Evolutionary conservation across 2,113 vertebrate species (phyloP).

Genomic region (Ammodytes dubius): DNA sequence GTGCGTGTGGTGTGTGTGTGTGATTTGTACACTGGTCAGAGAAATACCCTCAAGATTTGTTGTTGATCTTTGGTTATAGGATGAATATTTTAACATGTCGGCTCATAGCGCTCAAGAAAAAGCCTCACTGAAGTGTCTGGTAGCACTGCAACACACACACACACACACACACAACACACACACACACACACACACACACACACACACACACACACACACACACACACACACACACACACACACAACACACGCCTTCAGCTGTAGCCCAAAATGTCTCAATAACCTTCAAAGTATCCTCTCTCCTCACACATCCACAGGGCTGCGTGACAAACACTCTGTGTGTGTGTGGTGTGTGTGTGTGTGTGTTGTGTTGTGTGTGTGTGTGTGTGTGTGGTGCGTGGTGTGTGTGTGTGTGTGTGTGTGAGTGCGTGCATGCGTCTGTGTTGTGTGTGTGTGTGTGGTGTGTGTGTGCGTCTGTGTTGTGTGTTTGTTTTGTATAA

Average conservation of each 20-base stretch:
- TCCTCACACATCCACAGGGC: constrained; percentile 43
- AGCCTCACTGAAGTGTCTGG: constrained; percentile 20
- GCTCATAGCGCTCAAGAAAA: constrained; percentile 28
- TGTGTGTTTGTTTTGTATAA: too few species aligned
- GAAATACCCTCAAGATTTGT: not conserved
- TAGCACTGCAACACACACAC: not conserved
- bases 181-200: too few species aligned
- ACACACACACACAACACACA: too few species aligned
- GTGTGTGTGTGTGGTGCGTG: too few species aligned
- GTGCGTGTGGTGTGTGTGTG: not conserved
- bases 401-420: too few species aligned
- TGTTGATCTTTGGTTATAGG: constrained; percentile 45
- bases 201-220: too few species aligned
- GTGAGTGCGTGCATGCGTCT: too few species aligned
- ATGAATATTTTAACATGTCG: constrained; percentile 58
- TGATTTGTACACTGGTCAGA: constrained; percentile 42
- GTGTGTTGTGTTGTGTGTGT: too few species aligned
- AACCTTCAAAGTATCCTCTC: constrained; percentile 66
- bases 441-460: too few species aligned
- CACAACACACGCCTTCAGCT: not conserved
- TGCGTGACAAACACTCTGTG: constrained; percentile 60
- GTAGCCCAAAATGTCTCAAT: constrained; percentile 57
- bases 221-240: too few species aligned
- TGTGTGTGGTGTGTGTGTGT: too few species aligned
- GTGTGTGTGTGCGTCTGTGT: too few species aligned